These are phyloP conservation scores for Saxidomus purpurata DNA, from an alignment of 1,140 invertebrate genomes.

Conservation along the genomic window DNA sequence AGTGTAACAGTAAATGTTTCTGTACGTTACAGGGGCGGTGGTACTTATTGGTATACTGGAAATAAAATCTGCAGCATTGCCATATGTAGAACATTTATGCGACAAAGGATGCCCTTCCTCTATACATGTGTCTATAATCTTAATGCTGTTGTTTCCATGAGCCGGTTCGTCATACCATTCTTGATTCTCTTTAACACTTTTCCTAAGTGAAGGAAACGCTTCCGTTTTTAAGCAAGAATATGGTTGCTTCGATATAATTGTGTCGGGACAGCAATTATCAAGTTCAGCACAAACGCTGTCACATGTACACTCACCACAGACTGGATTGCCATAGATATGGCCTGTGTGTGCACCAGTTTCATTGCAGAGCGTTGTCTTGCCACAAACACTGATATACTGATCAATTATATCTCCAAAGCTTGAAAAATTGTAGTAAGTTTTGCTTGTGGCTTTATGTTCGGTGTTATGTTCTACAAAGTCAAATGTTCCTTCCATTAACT, in stretches of 20 bases:
- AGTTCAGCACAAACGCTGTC: neutral
- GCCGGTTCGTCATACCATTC: neutral
- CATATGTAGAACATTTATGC: neutral
- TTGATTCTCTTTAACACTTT: neutral
- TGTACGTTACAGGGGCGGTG: neutral
- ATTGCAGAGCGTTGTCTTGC: neutral
- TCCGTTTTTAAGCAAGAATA: neutral
- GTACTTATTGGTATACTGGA: neutral
- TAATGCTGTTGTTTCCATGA: neutral
- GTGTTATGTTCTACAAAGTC: neutral
- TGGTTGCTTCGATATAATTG: neutral
- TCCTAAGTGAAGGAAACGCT: neutral
- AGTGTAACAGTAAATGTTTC: constrained; percentile 30
- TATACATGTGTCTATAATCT: constrained; percentile 18
- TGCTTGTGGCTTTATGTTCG: neutral
- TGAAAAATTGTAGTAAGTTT: neutral
- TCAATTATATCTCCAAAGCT: neutral
- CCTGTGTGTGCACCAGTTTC: neutral
- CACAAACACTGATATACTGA: neutral
- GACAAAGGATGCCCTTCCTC: neutral
- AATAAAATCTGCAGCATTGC: neutral
- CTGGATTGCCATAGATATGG: neutral
- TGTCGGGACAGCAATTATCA: neutral
- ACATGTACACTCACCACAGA: neutral
- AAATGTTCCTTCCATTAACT: neutral